These are phyloP conservation scores for Cydia fagiglandana DNA, from an alignment of 1,140 invertebrate species.

Conservation along the genomic window DNA sequence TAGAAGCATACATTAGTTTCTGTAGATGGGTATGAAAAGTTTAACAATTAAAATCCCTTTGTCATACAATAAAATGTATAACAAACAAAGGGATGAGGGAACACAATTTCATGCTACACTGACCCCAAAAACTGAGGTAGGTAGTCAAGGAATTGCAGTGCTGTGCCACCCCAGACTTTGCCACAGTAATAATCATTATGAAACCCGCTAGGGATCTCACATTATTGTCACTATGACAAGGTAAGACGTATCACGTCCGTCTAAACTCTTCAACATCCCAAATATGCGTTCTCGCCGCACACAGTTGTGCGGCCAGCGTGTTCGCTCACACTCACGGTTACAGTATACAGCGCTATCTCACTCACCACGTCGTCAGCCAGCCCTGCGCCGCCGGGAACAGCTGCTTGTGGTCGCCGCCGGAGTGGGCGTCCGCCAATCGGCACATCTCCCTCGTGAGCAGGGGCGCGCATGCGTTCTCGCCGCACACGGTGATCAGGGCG, in stretches of 20 bases:
- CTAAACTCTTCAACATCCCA: no score
- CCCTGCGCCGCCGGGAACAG: slow-evolving; percentile 89
- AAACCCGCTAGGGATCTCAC: no score
- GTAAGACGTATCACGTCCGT: no score
- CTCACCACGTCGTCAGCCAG: slow-evolving; percentile 87
- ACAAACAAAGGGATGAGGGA: no score
- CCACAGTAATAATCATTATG: no score
- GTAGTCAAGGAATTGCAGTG: no score
- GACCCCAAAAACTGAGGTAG: no score
- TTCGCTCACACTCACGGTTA: slow-evolving; percentile 79
- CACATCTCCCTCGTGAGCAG: slow-evolving; percentile 91
- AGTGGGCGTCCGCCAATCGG: slow-evolving; percentile 90
- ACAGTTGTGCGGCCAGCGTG: slow-evolving; percentile 90
- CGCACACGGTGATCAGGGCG: slow-evolving; percentile 86
- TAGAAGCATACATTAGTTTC: not conserved
- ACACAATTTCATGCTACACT: no score
- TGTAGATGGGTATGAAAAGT: not conserved
- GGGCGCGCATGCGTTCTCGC: slow-evolving; percentile 87
- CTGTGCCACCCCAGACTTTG: no score
- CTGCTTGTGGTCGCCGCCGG: slow-evolving; percentile 86
- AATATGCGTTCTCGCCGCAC: slow-evolving; percentile 76
- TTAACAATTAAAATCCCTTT: no score
- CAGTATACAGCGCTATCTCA: slow-evolving; percentile 1
- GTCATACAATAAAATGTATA: no score
- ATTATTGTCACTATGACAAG: no score